Evolutionary conservation across 2,888 invertebrate species (phyloP).

Genomic region (Furcula furcula): DNA sequence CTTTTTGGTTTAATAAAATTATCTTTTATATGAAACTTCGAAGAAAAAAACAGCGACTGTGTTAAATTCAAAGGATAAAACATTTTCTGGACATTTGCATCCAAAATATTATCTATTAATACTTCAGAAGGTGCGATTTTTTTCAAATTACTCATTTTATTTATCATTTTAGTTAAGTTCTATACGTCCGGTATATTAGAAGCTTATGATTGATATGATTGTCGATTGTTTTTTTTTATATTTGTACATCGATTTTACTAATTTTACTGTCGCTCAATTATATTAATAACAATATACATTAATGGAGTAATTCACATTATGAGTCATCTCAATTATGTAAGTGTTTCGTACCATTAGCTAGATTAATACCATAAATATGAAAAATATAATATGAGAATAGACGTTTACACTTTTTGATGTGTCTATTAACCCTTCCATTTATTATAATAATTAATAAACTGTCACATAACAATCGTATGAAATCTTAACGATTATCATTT

Average conservation of each 20-base stretch:
- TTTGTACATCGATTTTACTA: too few species aligned
- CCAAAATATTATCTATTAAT: constrained; percentile 11
- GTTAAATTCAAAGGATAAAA: constrained; percentile 13
- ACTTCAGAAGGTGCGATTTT: constrained; percentile 5
- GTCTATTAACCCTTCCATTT: neutral
- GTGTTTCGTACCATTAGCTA: too few species aligned
- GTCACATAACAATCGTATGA: too few species aligned
- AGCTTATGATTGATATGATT: too few species aligned
- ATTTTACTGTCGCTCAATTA: too few species aligned
- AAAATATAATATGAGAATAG: neutral
- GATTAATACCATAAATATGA: too few species aligned
- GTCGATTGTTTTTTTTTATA: too few species aligned
- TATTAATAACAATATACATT: too few species aligned
- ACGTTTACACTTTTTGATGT: neutral
- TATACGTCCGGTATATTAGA: too few species aligned
- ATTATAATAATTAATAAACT: neutral
- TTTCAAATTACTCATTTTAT: neutral
- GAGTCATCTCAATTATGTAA: too few species aligned
- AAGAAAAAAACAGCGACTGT: constrained; percentile 10
- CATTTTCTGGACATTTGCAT: constrained; percentile 14
- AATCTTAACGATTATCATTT: neutral
- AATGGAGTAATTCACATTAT: too few species aligned
- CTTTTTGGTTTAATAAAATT: constrained; percentile 13
- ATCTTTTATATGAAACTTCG: constrained; percentile 14
- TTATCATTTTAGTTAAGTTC: constrained; percentile 1